Evolutionary conservation across 2,888 invertebrate genomes (phyloP), one percentile per base, ranked within the genome.

Genomic region (Amphipoea oculea): DNA sequence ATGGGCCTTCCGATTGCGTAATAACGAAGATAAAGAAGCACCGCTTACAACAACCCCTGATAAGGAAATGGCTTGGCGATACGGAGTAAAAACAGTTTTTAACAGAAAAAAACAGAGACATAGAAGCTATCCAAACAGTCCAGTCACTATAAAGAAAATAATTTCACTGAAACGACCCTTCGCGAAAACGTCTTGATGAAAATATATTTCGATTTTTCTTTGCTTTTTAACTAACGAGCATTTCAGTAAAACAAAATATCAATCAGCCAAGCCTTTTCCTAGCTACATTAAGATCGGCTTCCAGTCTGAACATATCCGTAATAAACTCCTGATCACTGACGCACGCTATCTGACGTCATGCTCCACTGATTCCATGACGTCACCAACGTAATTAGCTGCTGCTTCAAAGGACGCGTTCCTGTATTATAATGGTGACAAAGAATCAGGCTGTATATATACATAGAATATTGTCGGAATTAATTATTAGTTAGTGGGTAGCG

Each of bases 341-440:
- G 48, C 75, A 79, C 69, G 79, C 73, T 89, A 90, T 90, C 90
- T 85, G 84, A 86, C 90, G 86, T 86, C 86, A 90, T 82, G 81
- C 79, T 73, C 74, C 78, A 89, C 63, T 88, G 90, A 74, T 68
- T 84, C 73, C 72, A 73, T 90, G 88, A 89, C 85, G 89, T 84
- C 82, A 85, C 45, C 67, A n/a, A 20, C 29, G 84, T 89, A 89
- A 89, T 89, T 89, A 89, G 79, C 85, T 63, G 48, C 82, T 75
- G 75, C 76, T 66, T 69, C 70, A 68, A 86, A 86, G 76, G 86
- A 68, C 82, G 60, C 62, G 54, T 20, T 23, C 29, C 51, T 57
- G n/a, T 74, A 75, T 82, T 74, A 86, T 86, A 76, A 74, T 45
- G 68, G 2, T 86, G 86, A 82, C 82, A 82, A 73, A 88, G 74